Base-by-base conservation (phyloP, 2,797 vertebrate genomes). In the Chelonia mydas region DNA sequence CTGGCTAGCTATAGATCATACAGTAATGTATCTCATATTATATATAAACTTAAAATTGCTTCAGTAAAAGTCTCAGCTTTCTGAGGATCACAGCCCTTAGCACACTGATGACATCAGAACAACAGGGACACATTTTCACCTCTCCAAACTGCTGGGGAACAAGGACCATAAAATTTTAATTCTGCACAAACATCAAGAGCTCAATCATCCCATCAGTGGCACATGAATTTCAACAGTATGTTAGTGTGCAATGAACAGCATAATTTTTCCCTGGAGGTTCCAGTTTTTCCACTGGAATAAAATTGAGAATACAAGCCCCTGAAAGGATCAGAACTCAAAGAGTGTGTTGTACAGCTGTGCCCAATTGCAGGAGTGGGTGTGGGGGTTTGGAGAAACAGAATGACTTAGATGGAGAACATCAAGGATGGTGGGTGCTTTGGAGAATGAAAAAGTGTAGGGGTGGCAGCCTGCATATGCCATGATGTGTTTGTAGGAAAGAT, bases 141-240 rank as follows among this genome's bases (percentile, higher is more conserved):
- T 21, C 78, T 87, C 28, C 3, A 61, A 65, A 16, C 3, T 31
- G 7, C 61, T 27, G 5, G 72, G 33, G 54, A 12, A 27, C 17
- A 33, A 74, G 50, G 41, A 82, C 21, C 5, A 6, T 16, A 7
- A 28, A 45, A 28, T 5, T 88, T 13, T 45, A 90, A 59, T n/a
- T 10, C 41, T 23, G 1, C 0, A 0, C 19, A 49, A 86, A 2
- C 12, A 23, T 0, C 0, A 5, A 76, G 15, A 55, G 55, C 47
- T 59, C n/a, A 37, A 11, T 83, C 77, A 94, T 33, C n/a, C 57
- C 55, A 92, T 81, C 0, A 0, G 9, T 49, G 78, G 82, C 78
- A 11, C 37, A 23, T 65, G 83, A 12, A 55, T 90, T 87, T 74
- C 74, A 82, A 12, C 72, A 33, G 0, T 31, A 12, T 78, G 87